Conservation (phyloP, 1,140 invertebrate genomes). For the Battus philenor region DNA sequence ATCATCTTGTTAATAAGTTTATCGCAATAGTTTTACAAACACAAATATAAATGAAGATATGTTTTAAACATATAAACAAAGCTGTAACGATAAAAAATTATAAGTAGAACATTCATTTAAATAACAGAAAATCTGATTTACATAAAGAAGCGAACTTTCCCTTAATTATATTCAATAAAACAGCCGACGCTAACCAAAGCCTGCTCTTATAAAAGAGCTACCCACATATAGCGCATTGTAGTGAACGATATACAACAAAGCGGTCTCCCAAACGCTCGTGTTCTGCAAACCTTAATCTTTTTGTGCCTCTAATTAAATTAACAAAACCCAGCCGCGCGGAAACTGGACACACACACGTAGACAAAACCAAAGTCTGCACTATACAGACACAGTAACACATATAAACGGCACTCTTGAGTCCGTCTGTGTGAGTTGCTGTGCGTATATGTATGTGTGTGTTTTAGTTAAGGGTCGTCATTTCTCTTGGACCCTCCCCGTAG, state of each 20-base stretch:
- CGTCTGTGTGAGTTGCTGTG: conserved; percentile 45
- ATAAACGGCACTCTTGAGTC: conserved; percentile 32
- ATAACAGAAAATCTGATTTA: too few relatives aligned
- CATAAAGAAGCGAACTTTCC: too few relatives aligned
- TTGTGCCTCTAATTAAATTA: conserved; percentile 75
- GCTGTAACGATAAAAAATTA: too few relatives aligned
- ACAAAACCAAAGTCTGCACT: conserved; percentile 21
- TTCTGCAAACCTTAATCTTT: conserved; percentile 70
- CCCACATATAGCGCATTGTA: conserved; percentile 21
- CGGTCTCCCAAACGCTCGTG: conserved; percentile 58
- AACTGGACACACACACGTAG: conserved; percentile 65
- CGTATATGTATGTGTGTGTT: conserved; percentile 67
- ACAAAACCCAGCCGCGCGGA: conserved; percentile 71
- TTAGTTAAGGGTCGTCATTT: conserved; percentile 76
- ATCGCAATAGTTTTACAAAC: too few relatives aligned
- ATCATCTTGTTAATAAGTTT: too few relatives aligned
- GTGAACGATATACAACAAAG: conserved; percentile 34
- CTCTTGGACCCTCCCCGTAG: conserved; percentile 74
- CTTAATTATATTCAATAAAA: conserved; percentile 6
- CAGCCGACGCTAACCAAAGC: background rate
- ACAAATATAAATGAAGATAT: too few relatives aligned
- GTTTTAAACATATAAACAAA: too few relatives aligned
- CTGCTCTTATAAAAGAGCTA: conserved; percentile 4
- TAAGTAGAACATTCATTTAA: too few relatives aligned
- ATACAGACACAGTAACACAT: conserved; percentile 30